phyloP scores from a whole-genome alignment of 2,113 vertebrate species.

The Lycocorax pyrrhopterus region DNA sequence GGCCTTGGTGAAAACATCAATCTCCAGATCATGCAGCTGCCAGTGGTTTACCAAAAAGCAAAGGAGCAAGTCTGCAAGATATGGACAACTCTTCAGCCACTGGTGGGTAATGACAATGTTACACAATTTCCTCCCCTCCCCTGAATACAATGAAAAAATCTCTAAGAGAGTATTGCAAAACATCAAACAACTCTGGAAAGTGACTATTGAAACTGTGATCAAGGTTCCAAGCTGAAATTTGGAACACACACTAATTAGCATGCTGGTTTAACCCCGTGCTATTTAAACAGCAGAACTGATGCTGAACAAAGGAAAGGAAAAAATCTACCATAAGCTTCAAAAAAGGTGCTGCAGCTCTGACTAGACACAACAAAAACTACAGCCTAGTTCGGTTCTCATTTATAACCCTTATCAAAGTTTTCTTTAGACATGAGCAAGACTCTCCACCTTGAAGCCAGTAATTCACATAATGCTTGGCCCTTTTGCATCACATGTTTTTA shows the following conservation, averaged over 20 bases:
- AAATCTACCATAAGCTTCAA: background rate
- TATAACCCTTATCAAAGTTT: background rate
- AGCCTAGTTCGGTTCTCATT: background rate
- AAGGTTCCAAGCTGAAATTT: background rate
- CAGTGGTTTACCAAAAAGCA: constrained; percentile 77
- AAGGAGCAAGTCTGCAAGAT: constrained; percentile 70
- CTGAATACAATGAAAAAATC: background rate
- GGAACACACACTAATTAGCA: background rate
- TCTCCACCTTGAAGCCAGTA: background rate
- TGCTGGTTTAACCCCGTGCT: background rate
- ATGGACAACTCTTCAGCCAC: constrained; percentile 77
- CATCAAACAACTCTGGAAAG: background rate
- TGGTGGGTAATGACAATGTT: constrained; percentile 65
- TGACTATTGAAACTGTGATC: background rate
- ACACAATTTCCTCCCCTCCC: background rate
- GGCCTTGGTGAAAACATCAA: constrained; percentile 68
- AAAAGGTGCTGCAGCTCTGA: background rate
- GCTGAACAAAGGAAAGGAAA: background rate
- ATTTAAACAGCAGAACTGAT: background rate
- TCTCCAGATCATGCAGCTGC: constrained; percentile 72
- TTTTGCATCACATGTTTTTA: background rate
- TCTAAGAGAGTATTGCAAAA: background rate
- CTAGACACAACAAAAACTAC: background rate
- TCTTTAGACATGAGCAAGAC: background rate
- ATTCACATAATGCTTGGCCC: background rate